Base-by-base conservation (phyloP, 2,113 vertebrate genomes). In the Burhinus bistriatus region DNA sequence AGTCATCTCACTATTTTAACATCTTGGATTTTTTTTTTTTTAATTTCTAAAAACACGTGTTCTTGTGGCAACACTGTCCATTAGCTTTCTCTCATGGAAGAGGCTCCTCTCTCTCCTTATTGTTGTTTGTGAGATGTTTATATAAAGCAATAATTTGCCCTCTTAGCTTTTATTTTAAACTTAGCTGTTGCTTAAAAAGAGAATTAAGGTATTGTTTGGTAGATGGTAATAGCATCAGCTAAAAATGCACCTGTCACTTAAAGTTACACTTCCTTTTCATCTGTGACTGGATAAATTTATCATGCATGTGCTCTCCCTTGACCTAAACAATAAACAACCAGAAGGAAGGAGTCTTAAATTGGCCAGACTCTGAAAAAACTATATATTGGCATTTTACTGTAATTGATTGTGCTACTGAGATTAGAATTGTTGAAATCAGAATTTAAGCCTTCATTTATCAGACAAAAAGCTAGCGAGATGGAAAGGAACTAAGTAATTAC, bases 401-500 rank as follows among this genome's bases (percentile, higher is more conserved):
- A 97, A 98, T 96, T 93, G 89, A 97, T 97, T 87, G 83, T 95
- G 66, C 68, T 91, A 87, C 85, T 94, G 93, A 96, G 92, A 96
- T 97, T 97, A 96, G 96, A 95, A 97, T 84, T 94, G 90, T 97
- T 95, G 94, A 97, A 97, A 97, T 82, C 72, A 96, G 95, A 97
- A 97, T 94, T 95, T 93, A 94, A 96, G 91, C 80, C 73, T 93
- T 92, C 91, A 97, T 97, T 97, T 96, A 97, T 98, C 94, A 97
- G 90, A 86, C 47, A 83, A 92, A 96, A 94, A 96, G 90, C 94
- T 96, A 96, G 83, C 8, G 30, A 88, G 94, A 94, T 94, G 89
- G 93, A 97, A 97, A 95, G 69, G 57, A 96, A 72, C 90, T 95
- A 93, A 97, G 93, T 95, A 96, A 97, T 98, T 97, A 97, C 96